phyloP scores from a whole-genome alignment of 1,140 invertebrate species.

The Archivesica marissinica region DNA sequence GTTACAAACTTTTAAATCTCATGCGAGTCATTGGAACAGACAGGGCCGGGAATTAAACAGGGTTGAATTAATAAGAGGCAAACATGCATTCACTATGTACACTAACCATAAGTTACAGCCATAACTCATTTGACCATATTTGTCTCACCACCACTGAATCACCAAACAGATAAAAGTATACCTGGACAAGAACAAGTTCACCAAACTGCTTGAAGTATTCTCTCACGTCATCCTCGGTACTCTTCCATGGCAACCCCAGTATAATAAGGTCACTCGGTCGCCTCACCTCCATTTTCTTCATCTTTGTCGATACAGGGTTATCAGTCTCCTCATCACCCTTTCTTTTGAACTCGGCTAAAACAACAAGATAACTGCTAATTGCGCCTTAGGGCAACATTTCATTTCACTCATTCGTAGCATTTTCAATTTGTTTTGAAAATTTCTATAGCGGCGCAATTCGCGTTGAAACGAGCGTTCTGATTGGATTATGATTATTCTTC shows the following conservation, averaged over 20 bases:
- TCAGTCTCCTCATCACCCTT: conserved; percentile 63
- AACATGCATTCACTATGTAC: no score
- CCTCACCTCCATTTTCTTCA: conserved; percentile 88
- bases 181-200: conserved; percentile 84
- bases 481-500: no score
- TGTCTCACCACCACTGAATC: no score
- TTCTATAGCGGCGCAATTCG: no score
- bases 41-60: no score
- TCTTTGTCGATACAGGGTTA: conserved; percentile 61
- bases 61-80: no score
- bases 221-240: conserved; percentile 83
- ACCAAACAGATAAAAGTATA: conserved; percentile 56
- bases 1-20: neutral
- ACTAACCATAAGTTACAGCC: no score
- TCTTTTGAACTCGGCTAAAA: conserved; percentile 50
- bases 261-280: conserved; percentile 98
- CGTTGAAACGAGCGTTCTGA: no score
- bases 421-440: no score
- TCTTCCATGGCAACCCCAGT: conserved; percentile 86
- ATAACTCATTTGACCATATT: no score
- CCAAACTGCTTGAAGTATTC: conserved; percentile 85
- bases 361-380: neutral
- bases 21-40: neutral
- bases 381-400: no score
- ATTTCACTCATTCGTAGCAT: no score